Conservation (phyloP, 2,797 vertebrate species). For the Myotis myotis region DNA sequence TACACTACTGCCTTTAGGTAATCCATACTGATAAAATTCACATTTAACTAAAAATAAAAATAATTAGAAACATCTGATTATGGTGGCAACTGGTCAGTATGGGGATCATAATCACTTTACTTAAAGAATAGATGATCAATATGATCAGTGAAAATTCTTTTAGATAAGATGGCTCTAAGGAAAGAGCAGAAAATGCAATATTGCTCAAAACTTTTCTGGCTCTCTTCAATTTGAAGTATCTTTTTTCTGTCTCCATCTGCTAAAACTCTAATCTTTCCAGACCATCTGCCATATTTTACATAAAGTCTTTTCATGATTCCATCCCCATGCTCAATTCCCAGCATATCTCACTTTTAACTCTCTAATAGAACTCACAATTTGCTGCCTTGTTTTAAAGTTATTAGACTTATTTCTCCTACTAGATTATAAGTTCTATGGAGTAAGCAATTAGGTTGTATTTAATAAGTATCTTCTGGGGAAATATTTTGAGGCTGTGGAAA, state of each 20-base stretch:
- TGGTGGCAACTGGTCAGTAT: background rate
- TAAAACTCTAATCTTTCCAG: background rate
- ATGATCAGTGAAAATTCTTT: background rate
- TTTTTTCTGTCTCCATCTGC: background rate
- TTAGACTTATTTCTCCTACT: background rate
- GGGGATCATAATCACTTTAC: background rate
- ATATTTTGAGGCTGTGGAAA: background rate
- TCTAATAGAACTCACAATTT: background rate
- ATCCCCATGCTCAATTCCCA: background rate
- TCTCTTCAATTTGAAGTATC: background rate
- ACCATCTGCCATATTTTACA: background rate
- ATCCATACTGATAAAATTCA: background rate
- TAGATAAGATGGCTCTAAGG: background rate
- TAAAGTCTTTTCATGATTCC: background rate
- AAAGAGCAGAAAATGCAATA: background rate
- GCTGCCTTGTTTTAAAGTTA: conserved; percentile 6
- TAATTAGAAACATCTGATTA: background rate
- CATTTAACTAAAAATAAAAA: conserved; percentile 24
- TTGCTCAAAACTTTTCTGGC: background rate
- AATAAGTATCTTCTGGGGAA: background rate
- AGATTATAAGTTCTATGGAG: background rate
- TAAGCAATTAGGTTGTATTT: background rate
- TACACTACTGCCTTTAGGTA: background rate
- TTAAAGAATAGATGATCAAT: background rate
- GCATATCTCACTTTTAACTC: background rate